Conservation (phyloP, 2,888 invertebrate species). For the Amphipyra berbera region DNA sequence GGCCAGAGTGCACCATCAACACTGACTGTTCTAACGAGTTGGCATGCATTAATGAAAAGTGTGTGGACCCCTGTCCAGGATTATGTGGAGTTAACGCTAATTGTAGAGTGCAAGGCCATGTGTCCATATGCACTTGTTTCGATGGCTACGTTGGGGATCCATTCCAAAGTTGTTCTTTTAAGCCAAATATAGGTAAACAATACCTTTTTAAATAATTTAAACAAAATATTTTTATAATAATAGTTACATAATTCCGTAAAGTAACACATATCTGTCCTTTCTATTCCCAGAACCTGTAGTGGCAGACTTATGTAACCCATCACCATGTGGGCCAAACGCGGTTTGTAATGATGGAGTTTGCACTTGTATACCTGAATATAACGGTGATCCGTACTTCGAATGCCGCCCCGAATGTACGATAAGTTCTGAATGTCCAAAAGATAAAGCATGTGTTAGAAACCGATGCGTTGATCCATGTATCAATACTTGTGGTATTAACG, state of each 20-base stretch:
- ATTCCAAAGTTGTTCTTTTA: constrained; percentile 91
- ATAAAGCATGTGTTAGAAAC: constrained; percentile 92
- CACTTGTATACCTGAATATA: constrained; percentile 90
- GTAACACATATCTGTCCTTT: constrained; percentile 13
- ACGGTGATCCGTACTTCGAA: constrained; percentile 92
- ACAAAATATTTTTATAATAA: not conserved
- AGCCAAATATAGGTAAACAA: constrained; percentile 88
- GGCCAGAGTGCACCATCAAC: constrained; percentile 94
- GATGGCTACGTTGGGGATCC: constrained; percentile 94
- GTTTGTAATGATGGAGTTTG: constrained; percentile 90
- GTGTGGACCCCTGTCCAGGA: constrained; percentile 94
- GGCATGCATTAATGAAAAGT: constrained; percentile 93
- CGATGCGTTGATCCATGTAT: constrained; percentile 93
- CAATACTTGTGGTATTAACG: constrained; percentile 93
- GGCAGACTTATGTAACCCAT: constrained; percentile 90
- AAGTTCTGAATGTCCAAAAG: constrained; percentile 92
- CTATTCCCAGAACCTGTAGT: constrained; percentile 71
- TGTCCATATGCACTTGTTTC: constrained; percentile 94
- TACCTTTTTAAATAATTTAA: not conserved
- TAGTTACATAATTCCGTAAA: not conserved
- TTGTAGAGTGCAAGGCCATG: constrained; percentile 93
- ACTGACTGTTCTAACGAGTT: constrained; percentile 93
- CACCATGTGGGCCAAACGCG: constrained; percentile 92
- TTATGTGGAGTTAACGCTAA: constrained; percentile 93
- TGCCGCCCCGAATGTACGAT: constrained; percentile 94